Conservation (phyloP, 2,888 invertebrate genomes). For the Sarcophaga caerulescens region DNA sequence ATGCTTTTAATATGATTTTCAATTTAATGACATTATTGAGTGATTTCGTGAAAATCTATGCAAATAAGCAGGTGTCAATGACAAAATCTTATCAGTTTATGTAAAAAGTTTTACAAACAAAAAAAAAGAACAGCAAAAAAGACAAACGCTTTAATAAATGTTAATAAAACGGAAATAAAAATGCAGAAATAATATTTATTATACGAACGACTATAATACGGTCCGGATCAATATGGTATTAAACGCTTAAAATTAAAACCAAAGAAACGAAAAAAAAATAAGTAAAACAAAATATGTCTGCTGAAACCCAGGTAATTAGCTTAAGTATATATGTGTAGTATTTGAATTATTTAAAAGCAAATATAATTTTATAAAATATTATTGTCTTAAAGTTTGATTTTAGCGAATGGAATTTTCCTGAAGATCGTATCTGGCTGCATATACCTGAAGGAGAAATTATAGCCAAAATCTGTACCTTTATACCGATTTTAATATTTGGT, state of each 20-base stretch:
- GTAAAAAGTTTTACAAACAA: not conserved
- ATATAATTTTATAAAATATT: not conserved
- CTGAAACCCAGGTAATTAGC: constrained; percentile 46
- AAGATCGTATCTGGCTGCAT: constrained; percentile 86
- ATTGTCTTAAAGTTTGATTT: constrained; percentile 76
- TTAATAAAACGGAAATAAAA: constrained; percentile 47
- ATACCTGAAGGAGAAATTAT: constrained; percentile 84
- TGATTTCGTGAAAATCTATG: constrained; percentile 41
- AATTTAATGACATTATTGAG: constrained; percentile 38
- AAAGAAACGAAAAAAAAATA: not conserved
- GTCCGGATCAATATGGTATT: constrained; percentile 31
- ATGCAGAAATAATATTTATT: constrained; percentile 28
- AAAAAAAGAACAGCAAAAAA: not conserved
- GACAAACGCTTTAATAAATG: not conserved
- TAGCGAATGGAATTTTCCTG: constrained; percentile 79
- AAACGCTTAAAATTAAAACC: not conserved
- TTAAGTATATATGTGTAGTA: not conserved
- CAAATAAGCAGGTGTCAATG: constrained; percentile 51
- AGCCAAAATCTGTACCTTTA: constrained; percentile 84
- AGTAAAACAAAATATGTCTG: constrained; percentile 34
- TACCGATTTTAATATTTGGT: constrained; percentile 85
- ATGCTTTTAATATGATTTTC: constrained; percentile 50
- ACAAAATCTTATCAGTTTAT: constrained; percentile 55
- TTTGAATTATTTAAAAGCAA: not conserved
- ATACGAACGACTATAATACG: constrained; percentile 5